phyloP scores from a whole-genome alignment of 2,113 vertebrate genomes.

The Passer domesticus region DNA sequence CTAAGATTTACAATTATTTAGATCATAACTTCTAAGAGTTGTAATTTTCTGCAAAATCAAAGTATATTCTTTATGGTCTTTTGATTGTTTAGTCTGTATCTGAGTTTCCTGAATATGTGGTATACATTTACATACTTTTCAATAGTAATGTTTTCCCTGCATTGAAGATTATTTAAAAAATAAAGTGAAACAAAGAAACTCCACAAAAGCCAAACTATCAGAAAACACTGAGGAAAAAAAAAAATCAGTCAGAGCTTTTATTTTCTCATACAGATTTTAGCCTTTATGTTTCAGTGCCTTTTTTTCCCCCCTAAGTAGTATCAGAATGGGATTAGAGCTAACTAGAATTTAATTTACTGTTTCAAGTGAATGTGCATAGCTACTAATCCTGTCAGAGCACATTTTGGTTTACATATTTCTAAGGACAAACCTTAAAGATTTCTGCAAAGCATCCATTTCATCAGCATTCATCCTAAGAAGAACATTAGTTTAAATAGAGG shows the following conservation, averaged over 20 bases:
- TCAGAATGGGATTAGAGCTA: neutral
- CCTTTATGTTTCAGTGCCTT: neutral
- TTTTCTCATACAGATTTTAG: neutral
- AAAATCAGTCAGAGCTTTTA: neutral
- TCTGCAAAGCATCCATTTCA: neutral
- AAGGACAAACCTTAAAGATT: neutral
- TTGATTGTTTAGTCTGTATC: neutral
- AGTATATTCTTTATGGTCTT: neutral
- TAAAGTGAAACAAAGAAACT: neutral
- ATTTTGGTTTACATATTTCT: neutral
- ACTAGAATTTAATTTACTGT: neutral
- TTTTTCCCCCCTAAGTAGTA: neutral
- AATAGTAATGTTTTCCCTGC: neutral
- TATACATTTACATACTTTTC: neutral
- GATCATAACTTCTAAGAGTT: neutral
- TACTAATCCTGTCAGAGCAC: neutral
- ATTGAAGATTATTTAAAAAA: neutral
- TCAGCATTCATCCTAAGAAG: neutral
- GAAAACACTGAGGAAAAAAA: neutral
- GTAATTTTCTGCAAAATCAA: neutral
- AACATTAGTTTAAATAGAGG: neutral
- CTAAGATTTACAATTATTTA: neutral
- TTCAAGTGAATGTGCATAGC: neutral
- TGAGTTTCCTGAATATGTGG: neutral
- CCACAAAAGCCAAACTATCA: neutral